These are phyloP conservation scores for Argyresthia albistria DNA, from an alignment of 2,888 invertebrate genomes.

Conservation along the genomic window DNA sequence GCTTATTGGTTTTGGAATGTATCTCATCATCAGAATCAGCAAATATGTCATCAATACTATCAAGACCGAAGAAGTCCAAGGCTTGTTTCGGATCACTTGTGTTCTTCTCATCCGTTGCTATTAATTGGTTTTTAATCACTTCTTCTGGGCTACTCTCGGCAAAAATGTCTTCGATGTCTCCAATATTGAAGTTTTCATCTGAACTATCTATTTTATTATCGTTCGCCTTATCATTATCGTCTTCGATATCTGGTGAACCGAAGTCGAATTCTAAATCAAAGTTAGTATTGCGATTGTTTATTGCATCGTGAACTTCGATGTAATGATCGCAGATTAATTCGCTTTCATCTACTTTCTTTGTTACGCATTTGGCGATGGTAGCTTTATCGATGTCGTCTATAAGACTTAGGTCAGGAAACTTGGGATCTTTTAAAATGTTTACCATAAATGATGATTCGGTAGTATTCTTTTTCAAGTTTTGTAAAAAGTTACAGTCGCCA, in stretches of 20 bases:
- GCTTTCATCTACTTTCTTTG: slow-evolving; percentile 15
- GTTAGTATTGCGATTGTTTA: slow-evolving; percentile 15
- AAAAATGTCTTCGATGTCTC: slow-evolving; percentile 50
- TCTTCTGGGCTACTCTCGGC: slow-evolving; percentile 38
- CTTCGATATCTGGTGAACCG: slow-evolving; percentile 11
- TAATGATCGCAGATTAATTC: slow-evolving; percentile 5
- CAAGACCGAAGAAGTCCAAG: slow-evolving; percentile 51
- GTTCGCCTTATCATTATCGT: neutral
- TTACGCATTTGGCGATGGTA: slow-evolving; percentile 24
- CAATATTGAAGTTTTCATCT: slow-evolving; percentile 50
- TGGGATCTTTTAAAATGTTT: slow-evolving; percentile 24
- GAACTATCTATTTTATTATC: slow-evolving; percentile 4
- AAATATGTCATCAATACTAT: slow-evolving; percentile 62
- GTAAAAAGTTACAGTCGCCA: slow-evolving; percentile 46
- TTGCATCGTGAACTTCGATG: neutral
- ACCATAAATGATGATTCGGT: slow-evolving; percentile 13
- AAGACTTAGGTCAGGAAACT: slow-evolving; percentile 40
- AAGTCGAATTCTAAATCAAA: slow-evolving; percentile 28
- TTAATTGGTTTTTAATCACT: slow-evolving; percentile 14
- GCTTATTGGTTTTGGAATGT: neutral
- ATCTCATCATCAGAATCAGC: slow-evolving; percentile 39
- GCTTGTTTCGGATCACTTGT: slow-evolving; percentile 24
- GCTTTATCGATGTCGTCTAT: slow-evolving; percentile 40
- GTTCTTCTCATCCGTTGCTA: slow-evolving; percentile 13
- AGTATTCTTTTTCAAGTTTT: slow-evolving; percentile 14